A percentile compares a stretch with the other conserved stretches of the same genome.
phyloP scores from a whole-genome alignment of 2,113 vertebrate genomes.

The Erythrolamprus reginae region DNA sequence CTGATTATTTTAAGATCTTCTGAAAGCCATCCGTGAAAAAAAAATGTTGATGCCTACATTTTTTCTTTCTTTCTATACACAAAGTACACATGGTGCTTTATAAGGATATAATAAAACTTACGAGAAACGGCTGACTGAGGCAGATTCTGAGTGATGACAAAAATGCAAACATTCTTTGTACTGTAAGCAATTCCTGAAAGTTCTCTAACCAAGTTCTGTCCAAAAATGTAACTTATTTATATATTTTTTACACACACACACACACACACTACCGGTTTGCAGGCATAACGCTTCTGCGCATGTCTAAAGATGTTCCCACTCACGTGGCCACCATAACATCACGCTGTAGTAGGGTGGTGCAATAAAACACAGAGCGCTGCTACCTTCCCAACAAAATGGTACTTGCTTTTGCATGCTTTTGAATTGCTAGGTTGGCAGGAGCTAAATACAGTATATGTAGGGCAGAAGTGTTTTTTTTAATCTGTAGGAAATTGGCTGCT shows the following conservation, averaged over 20 bases:
- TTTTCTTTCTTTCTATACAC: neutral
- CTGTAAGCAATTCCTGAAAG: conserved; percentile 12
- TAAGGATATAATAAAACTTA: neutral
- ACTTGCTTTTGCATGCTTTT: neutral
- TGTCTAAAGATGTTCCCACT: neutral
- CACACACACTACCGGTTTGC: too few species aligned
- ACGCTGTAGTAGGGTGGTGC: neutral
- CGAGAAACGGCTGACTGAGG: neutral
- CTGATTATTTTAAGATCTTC: neutral
- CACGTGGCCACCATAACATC: neutral
- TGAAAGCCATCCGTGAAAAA: conserved; percentile 22
- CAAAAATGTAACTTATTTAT: neutral
- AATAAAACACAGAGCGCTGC: neutral
- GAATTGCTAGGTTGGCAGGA: neutral
- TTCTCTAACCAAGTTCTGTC: neutral
- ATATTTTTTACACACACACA: too few species aligned
- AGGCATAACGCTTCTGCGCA: too few species aligned
- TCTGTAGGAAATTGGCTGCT: neutral
- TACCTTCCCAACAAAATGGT: neutral
- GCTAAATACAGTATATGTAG: neutral
- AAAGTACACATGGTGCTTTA: neutral
- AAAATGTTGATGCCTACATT: conserved; percentile 7
- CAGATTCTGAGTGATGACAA: neutral
- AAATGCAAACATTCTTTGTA: neutral
- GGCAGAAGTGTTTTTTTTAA: neutral